Conservation (phyloP, 2,797 vertebrate genomes). For the Peromyscus melanophrys region DNA sequence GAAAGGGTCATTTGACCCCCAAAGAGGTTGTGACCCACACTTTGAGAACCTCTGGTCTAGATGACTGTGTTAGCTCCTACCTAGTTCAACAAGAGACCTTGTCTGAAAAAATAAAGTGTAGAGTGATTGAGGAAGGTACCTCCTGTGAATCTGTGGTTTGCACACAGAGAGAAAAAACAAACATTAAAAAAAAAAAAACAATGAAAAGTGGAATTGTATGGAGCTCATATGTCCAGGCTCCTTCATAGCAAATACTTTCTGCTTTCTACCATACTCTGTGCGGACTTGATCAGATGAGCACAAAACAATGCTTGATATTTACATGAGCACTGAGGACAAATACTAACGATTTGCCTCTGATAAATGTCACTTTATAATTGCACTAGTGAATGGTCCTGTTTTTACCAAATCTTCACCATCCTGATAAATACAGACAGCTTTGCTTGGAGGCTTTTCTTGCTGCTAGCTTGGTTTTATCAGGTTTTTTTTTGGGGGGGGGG, state of each 20-base stretch:
- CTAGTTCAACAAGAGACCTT: neutral
- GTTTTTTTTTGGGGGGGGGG: neutral
- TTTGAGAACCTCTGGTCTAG: neutral
- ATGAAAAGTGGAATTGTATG: neutral
- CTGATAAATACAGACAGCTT: neutral
- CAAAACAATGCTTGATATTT: neutral
- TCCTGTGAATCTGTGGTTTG: neutral
- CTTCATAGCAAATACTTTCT: neutral
- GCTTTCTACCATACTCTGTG: neutral
- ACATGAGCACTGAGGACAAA: neutral
- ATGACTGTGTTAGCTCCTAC: neutral
- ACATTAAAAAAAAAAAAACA: neutral
- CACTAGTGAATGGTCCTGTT: neutral
- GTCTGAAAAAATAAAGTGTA: neutral
- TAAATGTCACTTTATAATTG: neutral
- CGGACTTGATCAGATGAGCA: neutral
- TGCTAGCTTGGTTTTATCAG: neutral
- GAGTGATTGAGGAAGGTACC: neutral
- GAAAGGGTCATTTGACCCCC: neutral
- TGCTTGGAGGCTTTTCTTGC: neutral
- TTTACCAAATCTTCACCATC: neutral
- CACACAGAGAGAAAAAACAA: neutral
- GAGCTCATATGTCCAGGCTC: neutral
- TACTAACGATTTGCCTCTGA: neutral
- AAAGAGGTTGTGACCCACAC: neutral